Conservation (phyloP, 2,797 vertebrate species). For the Poecilia gillii region DNA sequence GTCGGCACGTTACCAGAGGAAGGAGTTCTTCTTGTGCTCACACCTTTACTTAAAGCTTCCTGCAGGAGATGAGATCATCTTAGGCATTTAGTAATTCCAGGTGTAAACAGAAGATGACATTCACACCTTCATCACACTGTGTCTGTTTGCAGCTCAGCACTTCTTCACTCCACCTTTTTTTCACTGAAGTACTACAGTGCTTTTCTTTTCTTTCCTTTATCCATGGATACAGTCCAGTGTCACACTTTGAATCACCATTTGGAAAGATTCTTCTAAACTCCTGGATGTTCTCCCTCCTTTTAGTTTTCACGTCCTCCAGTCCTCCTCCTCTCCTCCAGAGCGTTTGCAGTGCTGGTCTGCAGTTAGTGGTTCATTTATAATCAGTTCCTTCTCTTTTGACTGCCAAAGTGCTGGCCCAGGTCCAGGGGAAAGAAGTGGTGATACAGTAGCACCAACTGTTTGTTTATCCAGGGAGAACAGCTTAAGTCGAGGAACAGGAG, state of each 20-base stretch:
- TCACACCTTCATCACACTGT: background rate
- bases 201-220: background rate
- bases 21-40: background rate
- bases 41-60: background rate
- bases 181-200: background rate
- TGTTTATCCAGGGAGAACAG: slow-evolving; percentile 1
- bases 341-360: background rate
- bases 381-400: background rate
- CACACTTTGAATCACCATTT: background rate
- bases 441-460: background rate
- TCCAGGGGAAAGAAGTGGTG: background rate
- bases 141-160: background rate
- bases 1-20: background rate
- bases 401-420: background rate
- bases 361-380: slow-evolving; percentile 2
- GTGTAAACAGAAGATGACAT: slow-evolving; percentile 1
- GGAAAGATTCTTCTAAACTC: background rate
- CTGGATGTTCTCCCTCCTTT: background rate
- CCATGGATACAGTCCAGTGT: background rate
- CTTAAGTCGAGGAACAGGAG: background rate
- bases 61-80: background rate
- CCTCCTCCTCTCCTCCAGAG: background rate
- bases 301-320: background rate
- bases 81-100: background rate
- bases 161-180: background rate